These are phyloP conservation scores for Xerus rutilus DNA, from an alignment of 2,797 vertebrate genomes.

Conservation along the genomic window DNA sequence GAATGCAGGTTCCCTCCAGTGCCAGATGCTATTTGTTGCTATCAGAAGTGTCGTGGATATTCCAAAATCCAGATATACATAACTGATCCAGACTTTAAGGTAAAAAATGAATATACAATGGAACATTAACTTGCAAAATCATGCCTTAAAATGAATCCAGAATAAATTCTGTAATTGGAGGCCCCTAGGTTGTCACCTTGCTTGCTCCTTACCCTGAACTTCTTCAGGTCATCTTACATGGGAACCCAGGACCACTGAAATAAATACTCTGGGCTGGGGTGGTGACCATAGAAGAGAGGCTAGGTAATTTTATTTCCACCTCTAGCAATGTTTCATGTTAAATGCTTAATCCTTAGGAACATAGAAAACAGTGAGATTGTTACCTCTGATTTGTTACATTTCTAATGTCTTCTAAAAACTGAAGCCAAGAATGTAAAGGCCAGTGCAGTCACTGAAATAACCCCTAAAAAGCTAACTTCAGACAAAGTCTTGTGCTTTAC, in stretches of 20 bases:
- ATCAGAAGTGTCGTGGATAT: conserved; percentile 89
- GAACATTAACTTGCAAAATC: neutral
- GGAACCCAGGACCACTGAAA: neutral
- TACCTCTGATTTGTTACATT: neutral
- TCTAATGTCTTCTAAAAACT: neutral
- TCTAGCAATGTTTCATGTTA: neutral
- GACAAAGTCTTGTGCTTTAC: neutral
- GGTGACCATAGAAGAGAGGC: neutral
- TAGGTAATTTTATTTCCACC: neutral
- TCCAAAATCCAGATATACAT: conserved; percentile 94
- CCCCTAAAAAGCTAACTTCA: neutral
- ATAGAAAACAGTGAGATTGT: neutral
- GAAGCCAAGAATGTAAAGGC: neutral
- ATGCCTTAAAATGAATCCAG: neutral
- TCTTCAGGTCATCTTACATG: neutral
- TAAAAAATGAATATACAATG: conserved; percentile 76
- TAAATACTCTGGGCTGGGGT: fast-evolving
- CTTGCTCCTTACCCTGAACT: neutral
- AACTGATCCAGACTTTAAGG: conserved; percentile 97
- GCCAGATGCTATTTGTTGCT: conserved; percentile 94
- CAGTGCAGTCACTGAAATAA: neutral
- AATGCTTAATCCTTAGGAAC: neutral
- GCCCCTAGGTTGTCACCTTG: neutral
- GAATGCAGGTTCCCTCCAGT: conserved; percentile 94
- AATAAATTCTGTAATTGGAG: neutral